A percentile compares a stretch with the other conserved stretches of the same genome.
phyloP scores from a whole-genome alignment of 2,113 vertebrate species.

The Azemiops feae region DNA sequence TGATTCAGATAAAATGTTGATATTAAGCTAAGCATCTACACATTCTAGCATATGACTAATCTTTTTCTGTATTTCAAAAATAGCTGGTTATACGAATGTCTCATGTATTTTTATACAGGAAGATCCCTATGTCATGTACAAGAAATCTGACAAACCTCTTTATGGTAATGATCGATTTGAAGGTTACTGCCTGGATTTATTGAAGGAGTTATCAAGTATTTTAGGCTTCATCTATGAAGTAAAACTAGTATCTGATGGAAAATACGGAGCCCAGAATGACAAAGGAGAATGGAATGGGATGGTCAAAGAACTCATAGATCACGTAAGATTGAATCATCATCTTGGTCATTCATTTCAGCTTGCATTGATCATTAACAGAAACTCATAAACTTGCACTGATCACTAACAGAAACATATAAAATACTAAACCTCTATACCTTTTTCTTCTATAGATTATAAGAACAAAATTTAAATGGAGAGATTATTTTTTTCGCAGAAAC shows the following conservation, averaged over 20 bases:
- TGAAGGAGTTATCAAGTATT: conserved; percentile 95
- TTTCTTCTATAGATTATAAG: not conserved
- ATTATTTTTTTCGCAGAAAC: not conserved
- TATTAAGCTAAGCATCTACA: not conserved
- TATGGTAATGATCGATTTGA: conserved; percentile 98
- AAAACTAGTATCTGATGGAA: conserved; percentile 93
- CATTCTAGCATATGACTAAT: conserved; percentile 5
- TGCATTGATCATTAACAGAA: not conserved
- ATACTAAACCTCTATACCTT: not conserved
- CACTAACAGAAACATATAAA: not conserved
- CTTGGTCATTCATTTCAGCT: not conserved
- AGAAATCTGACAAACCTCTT: conserved; percentile 95
- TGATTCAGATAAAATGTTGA: not conserved
- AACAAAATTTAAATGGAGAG: not conserved
- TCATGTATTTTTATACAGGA: conserved; percentile 75
- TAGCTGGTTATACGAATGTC: not conserved
- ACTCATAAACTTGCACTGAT: not conserved
- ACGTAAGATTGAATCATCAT: conserved; percentile 76
- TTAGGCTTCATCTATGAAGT: conserved; percentile 96
- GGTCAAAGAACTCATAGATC: conserved; percentile 97
- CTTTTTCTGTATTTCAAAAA: not conserved
- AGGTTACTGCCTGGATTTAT: conserved; percentile 94
- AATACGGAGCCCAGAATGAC: conserved; percentile 97
- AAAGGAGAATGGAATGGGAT: conserved; percentile 99
- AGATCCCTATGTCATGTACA: conserved; percentile 97